Conservation (phyloP, 2,113 vertebrate species). For the Symphodus melops region DNA sequence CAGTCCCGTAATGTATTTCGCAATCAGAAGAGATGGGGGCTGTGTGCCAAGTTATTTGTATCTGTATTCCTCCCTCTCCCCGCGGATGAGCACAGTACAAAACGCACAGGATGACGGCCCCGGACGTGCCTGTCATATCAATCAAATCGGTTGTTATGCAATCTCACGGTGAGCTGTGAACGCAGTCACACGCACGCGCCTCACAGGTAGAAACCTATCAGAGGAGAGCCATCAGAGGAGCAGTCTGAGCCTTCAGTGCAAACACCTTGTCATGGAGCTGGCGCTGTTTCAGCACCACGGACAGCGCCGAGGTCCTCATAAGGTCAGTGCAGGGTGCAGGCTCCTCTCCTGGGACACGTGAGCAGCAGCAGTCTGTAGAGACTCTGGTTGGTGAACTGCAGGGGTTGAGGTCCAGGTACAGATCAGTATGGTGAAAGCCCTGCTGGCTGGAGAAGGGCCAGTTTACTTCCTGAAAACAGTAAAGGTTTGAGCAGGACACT, state of each 20-base stretch:
- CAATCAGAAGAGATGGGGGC: constrained; percentile 59
- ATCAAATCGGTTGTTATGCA: constrained; percentile 53
- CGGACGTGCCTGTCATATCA: constrained; percentile 63
- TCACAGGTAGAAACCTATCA: constrained; percentile 10
- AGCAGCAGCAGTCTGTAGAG: too few relatives aligned
- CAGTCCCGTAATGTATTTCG: constrained; percentile 67
- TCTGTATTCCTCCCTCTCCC: constrained; percentile 22
- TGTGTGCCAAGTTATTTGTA: constrained; percentile 47
- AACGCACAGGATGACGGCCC: constrained; percentile 45
- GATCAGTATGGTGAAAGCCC: too few relatives aligned
- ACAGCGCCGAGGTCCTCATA: constrained; percentile 47
- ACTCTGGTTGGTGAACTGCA: too few relatives aligned
- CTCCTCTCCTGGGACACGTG: neutral
- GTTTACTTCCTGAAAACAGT: too few relatives aligned
- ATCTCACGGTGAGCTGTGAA: constrained; percentile 11
- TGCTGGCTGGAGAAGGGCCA: too few relatives aligned
- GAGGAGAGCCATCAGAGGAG: constrained; percentile 6
- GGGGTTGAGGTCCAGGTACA: too few relatives aligned
- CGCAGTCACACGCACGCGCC: neutral
- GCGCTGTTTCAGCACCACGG: constrained; percentile 63
- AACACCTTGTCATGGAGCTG: neutral
- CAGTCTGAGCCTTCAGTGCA: neutral
- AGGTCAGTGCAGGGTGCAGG: neutral
- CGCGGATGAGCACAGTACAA: constrained; percentile 29
- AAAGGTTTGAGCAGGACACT: too few relatives aligned